A percentile compares a stretch with the other conserved stretches of the same genome.
phyloP scores from a whole-genome alignment of 2,113 vertebrate genomes.

The Trichomycterus rosablanca region DNA sequence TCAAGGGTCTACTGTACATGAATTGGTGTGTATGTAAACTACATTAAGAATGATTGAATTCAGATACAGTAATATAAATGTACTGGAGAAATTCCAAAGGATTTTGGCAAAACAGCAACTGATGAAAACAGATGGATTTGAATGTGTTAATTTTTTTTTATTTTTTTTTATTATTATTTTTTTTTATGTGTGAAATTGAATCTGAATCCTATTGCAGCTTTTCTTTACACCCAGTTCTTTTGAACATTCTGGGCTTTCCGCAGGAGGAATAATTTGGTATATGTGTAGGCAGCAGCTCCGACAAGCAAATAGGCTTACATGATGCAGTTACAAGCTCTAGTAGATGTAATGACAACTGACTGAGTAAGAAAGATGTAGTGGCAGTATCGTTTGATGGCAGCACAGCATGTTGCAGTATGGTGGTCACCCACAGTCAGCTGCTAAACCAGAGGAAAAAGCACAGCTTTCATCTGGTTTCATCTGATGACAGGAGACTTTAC shows the following conservation, averaged over 20 bases:
- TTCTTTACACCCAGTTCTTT: neutral
- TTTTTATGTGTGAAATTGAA: too few species aligned
- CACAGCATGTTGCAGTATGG: slow-evolving; percentile 40
- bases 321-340: neutral
- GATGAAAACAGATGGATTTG: too few species aligned
- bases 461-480: slow-evolving; percentile 45
- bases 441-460: neutral
- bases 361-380: neutral
- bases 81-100: too few species aligned
- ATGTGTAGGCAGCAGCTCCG: too few species aligned
- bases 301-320: too few species aligned
- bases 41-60: too few species aligned
- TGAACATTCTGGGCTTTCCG: neutral
- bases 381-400: slow-evolving; percentile 35
- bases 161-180: too few species aligned
- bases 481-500: slow-evolving; percentile 45
- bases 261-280: neutral
- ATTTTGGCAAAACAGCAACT: too few species aligned
- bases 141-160: too few species aligned
- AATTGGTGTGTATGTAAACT: too few species aligned
- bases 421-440: slow-evolving; percentile 32
- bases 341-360: neutral
- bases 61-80: too few species aligned
- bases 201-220: neutral
- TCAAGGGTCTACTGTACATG: too few species aligned